Evolutionary conservation across 2,888 invertebrate genomes (phyloP).

Genomic region (Aporophyla lueneburgensis): DNA sequence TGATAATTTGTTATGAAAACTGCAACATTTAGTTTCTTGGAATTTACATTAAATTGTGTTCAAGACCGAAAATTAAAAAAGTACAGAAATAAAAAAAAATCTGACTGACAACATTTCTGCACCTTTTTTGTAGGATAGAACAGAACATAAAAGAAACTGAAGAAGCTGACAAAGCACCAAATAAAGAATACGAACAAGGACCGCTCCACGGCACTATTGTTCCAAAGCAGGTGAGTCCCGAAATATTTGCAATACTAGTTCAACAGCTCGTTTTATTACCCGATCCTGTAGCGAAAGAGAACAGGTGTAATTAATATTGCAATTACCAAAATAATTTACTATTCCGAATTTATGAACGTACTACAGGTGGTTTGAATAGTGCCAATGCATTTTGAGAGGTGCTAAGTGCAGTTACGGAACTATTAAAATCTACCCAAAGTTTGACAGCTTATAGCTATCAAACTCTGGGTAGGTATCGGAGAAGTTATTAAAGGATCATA

Average conservation of each 20-base stretch:
- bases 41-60: no score
- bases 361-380: slow-evolving; percentile 23
- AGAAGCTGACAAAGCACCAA: no score
- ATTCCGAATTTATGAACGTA: slow-evolving; percentile 11
- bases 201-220: slow-evolving; percentile 31
- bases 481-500: neutral
- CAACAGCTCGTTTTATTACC: slow-evolving; percentile 37
- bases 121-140: neutral
- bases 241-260: slow-evolving; percentile 49
- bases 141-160: neutral
- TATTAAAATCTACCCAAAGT: neutral
- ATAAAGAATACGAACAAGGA: neutral
- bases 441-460: no score
- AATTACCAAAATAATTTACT: slow-evolving; percentile 13
- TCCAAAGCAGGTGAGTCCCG: slow-evolving; percentile 33
- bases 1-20: neutral
- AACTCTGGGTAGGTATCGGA: neutral
- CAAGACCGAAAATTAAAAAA: neutral
- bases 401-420: slow-evolving; percentile 4
- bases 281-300: slow-evolving; percentile 11
- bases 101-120: no score
- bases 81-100: neutral
- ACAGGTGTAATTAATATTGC: slow-evolving; percentile 44
- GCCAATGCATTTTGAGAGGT: neutral
- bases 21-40: neutral